These are phyloP conservation scores for Empis stercorea DNA, from an alignment of 2,888 invertebrate genomes.

Conservation along the genomic window DNA sequence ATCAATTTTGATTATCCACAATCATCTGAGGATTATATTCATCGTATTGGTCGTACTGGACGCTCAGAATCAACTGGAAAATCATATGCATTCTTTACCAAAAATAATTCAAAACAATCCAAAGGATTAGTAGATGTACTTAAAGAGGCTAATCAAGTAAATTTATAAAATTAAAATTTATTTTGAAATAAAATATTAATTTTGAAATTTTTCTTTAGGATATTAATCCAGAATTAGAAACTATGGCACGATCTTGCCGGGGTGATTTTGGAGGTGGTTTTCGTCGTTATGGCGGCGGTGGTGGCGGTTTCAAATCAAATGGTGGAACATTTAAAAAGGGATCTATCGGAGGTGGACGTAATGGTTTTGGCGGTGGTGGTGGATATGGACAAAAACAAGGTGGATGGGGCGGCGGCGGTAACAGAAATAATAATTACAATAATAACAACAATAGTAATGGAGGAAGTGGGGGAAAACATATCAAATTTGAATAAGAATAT, in stretches of 20 bases:
- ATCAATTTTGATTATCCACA: constrained; percentile 95
- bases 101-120: constrained; percentile 75
- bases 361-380: constrained; percentile 4
- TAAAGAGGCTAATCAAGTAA: constrained; percentile 77
- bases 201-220: constrained; percentile 39
- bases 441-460: too few relatives aligned
- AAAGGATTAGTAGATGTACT: constrained; percentile 79
- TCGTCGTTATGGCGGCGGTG: constrained; percentile 36
- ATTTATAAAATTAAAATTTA: constrained; percentile 12
- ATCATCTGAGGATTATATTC: constrained; percentile 91
- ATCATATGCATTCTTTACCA: constrained; percentile 91
- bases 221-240: constrained; percentile 72
- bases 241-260: constrained; percentile 54
- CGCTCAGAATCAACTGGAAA: constrained; percentile 77
- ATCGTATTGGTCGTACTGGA: constrained; percentile 88
- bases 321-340: constrained; percentile 25
- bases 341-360: constrained; percentile 18
- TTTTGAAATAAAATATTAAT: neutral
- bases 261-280: constrained; percentile 48
- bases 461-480: too few relatives aligned
- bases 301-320: constrained; percentile 32
- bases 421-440: neutral
- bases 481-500: too few relatives aligned
- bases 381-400: constrained; percentile 7
- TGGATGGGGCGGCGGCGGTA: constrained; percentile 6